Base-by-base conservation (phyloP, 2,888 invertebrate species). In the Seira ritae region DNA sequence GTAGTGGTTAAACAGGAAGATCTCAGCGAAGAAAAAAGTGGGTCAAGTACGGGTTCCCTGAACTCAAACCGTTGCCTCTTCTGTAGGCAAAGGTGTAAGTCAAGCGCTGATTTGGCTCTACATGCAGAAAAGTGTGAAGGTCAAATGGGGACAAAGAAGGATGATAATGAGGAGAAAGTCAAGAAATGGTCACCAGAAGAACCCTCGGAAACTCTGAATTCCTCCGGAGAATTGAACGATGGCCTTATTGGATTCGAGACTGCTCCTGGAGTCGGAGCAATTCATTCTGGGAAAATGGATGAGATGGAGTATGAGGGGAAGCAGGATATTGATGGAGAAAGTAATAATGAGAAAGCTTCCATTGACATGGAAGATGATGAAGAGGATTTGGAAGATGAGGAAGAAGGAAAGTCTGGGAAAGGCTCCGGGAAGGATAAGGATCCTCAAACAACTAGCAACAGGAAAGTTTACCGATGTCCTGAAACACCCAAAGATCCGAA, bases 51-150 rank as follows among this genome's bases (percentile, higher is more conserved):
- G 22, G 24, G 66, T 17, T 76, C 83, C 20, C 72, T 76, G 1
- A 85, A 82, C 55, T 86, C 86, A 6, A 87, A 80, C 12, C 70
- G 96, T 81, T 97, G 97, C 90, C 96, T 96, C 91, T 94, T 95
- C 90, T 97, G 97, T 90, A 93, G 96, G 86, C 96, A 96, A 90
- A 93, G 96, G 84, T 97, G 96, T 91, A 96, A 96, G 91, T 95
- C 95, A 24, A 95, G 95, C 88, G 93, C 94, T 1, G 96, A 96
- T 91, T 92, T 97, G 69, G 92, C 94, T 85, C 92, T 93, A 81
- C 97, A 97, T 90, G 92, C 96, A 90, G 94, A 94, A 91, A 94
- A 93, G 50, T 96, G 96, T 90, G 91, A 91, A 6, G 94, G 93
- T 88, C 93, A 93, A 37, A 90, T 69, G 42, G 71, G 76, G 31